Evolutionary conservation across 2,113 vertebrate genomes (phyloP).

Genomic region (Natator depressus): DNA sequence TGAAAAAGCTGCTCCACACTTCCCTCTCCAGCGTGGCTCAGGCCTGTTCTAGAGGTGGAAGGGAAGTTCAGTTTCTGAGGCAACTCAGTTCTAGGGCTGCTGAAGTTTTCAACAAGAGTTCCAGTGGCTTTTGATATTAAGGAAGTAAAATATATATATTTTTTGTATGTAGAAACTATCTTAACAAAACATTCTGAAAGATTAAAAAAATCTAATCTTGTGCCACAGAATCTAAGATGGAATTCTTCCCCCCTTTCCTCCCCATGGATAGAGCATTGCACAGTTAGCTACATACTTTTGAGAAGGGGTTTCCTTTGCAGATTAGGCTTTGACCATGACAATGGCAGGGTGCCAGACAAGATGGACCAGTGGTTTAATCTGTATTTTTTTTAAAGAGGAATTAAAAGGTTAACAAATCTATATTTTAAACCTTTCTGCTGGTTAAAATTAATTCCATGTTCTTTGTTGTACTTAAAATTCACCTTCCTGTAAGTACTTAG

Average conservation of each 20-base stretch:
- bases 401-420: not conserved
- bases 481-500: not conserved
- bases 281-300: not conserved
- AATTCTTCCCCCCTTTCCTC: not conserved
- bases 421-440: conserved; percentile 7
- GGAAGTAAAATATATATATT: not conserved
- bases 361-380: conserved; percentile 9
- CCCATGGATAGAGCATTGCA: not conserved
- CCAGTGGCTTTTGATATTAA: not conserved
- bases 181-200: not conserved
- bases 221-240: not conserved
- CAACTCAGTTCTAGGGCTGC: not conserved
- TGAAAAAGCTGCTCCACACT: not conserved
- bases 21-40: not conserved
- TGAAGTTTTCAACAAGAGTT: not conserved
- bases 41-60: not conserved
- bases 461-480: not conserved
- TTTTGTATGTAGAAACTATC: not conserved
- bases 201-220: not conserved
- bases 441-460: not conserved
- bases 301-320: not conserved
- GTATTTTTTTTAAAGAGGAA: not conserved
- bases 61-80: conserved; percentile 10
- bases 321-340: not conserved
- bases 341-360: not conserved